phyloP scores from a whole-genome alignment of 2,113 vertebrate species.

The Campylomormyrus numenius region DNA sequence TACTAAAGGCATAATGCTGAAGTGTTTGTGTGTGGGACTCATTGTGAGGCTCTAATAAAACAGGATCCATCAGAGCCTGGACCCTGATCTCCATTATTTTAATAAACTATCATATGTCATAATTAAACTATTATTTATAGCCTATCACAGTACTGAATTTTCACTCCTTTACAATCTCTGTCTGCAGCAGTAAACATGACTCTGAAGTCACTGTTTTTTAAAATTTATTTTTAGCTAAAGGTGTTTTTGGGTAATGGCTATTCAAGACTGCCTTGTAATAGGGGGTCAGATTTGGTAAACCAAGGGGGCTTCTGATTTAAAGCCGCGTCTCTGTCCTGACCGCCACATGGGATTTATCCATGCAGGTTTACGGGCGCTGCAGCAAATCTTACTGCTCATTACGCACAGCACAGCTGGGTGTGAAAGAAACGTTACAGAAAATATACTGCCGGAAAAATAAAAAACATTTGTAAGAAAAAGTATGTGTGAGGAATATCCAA shows the following conservation, averaged over 20 bases:
- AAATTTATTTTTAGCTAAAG: background rate
- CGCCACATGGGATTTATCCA: background rate
- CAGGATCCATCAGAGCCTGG: background rate
- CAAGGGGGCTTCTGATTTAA: background rate
- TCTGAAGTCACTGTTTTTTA: background rate
- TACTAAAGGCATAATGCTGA: background rate
- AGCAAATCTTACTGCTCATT: background rate
- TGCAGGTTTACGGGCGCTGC: background rate
- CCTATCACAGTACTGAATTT: background rate
- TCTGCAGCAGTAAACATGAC: background rate
- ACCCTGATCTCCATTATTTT: background rate
- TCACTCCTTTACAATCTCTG: background rate
- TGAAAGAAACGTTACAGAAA: conserved; percentile 47
- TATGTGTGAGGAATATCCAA: background rate
- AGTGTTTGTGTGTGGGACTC: background rate
- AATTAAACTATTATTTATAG: background rate
- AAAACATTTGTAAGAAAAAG: conserved; percentile 25
- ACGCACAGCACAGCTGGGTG: background rate
- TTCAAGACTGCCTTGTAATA: background rate
- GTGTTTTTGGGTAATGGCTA: background rate
- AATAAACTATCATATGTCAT: background rate
- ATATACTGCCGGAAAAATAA: conserved; percentile 47
- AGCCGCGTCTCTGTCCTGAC: background rate
- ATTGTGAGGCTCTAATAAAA: background rate
- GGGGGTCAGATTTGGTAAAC: background rate